These are phyloP conservation scores for Astyanax mexicanus DNA, from an alignment of 2,797 vertebrate genomes.

Conservation along the genomic window DNA sequence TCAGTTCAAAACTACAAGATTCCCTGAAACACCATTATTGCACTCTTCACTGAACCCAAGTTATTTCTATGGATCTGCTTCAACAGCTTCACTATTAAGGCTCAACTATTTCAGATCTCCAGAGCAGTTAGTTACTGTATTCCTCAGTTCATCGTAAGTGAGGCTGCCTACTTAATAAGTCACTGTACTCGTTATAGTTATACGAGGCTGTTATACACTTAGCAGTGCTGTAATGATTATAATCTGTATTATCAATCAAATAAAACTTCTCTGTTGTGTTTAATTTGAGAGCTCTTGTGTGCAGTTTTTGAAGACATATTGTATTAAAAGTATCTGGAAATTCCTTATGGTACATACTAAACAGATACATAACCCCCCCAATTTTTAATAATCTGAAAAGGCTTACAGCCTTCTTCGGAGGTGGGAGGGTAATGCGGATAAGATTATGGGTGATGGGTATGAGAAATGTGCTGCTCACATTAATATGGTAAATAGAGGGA, in stretches of 20 bases:
- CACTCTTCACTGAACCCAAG: too few relatives aligned
- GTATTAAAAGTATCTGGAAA: not conserved
- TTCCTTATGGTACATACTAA: not conserved
- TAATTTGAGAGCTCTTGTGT: not conserved
- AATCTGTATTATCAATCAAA: not conserved
- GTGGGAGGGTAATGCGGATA: conserved; percentile 21
- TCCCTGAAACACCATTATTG: not conserved
- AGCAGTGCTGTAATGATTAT: not conserved
- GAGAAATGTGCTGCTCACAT: conserved; percentile 11
- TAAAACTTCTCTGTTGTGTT: not conserved
- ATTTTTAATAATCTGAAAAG: conserved; percentile 34
- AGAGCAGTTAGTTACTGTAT: too few relatives aligned
- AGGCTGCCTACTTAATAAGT: conserved; percentile 16
- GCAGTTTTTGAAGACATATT: not conserved
- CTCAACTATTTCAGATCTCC: too few relatives aligned
- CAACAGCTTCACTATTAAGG: too few relatives aligned
- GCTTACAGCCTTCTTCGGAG: conserved; percentile 15
- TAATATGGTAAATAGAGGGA: conserved; percentile 21
- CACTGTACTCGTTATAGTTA: not conserved
- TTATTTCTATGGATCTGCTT: not conserved
- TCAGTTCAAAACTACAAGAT: not conserved
- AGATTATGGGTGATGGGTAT: conserved; percentile 29
- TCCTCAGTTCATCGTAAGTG: not conserved
- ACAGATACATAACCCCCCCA: not conserved
- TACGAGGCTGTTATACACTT: not conserved